Conservation (phyloP, 2,888 invertebrate genomes). For the Chelonus formosanus region DNA sequence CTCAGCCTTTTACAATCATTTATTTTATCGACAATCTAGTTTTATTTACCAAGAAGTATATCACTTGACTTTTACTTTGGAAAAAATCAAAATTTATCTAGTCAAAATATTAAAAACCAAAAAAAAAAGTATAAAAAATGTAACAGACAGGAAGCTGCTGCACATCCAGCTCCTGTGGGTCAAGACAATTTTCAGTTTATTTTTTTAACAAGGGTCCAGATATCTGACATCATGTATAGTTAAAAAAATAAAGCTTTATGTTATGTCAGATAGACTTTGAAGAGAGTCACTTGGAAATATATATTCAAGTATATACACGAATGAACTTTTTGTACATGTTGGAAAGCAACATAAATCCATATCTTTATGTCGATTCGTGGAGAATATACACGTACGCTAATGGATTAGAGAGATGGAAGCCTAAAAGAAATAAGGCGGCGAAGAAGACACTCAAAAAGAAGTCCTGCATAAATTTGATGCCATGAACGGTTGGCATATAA, state of each 20-base stretch:
- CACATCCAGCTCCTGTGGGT: no score
- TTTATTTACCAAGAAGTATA: no score
- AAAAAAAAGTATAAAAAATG: neutral
- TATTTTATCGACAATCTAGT: no score
- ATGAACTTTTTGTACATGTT: constrained; percentile 8
- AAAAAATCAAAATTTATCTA: no score
- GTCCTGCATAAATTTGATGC: constrained; percentile 51
- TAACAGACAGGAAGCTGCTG: neutral
- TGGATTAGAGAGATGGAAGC: constrained; percentile 18
- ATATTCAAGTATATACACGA: neutral
- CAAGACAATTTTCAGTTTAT: no score
- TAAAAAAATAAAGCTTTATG: neutral
- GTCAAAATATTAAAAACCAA: neutral
- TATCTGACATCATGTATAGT: no score
- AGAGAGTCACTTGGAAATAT: constrained; percentile 11
- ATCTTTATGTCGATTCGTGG: constrained; percentile 31
- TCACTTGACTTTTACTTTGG: no score
- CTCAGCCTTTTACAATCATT: no score
- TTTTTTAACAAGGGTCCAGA: no score
- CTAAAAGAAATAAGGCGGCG: constrained; percentile 11
- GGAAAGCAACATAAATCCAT: constrained; percentile 27
- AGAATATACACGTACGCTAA: constrained; percentile 28
- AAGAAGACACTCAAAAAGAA: constrained; percentile 43
- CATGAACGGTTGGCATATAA: constrained; percentile 46
- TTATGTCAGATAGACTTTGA: constrained; percentile 8